Evolutionary conservation across 2,888 invertebrate genomes (phyloP).

Genomic region (Drosophila subsilvestris): DNA sequence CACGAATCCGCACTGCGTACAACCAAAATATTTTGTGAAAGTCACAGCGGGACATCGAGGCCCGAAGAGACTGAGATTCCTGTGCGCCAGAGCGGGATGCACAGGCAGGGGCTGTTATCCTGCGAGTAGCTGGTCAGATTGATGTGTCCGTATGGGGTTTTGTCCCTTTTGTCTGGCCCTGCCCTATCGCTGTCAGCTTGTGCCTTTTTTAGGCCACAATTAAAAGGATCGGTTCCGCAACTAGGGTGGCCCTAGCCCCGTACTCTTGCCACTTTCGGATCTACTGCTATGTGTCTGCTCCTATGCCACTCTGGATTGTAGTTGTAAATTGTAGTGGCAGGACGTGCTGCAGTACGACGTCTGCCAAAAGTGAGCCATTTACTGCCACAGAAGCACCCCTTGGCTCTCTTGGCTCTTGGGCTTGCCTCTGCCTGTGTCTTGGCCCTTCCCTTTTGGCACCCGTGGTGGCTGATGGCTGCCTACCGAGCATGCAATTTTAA

Average conservation of each 20-base stretch:
- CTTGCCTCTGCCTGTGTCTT: conserved; percentile 7
- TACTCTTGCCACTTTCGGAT: conserved; percentile 11
- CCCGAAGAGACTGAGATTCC: not conserved
- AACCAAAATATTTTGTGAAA: conserved; percentile 84
- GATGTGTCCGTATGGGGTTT: conserved; percentile 56
- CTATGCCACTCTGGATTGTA: conserved; percentile 34
- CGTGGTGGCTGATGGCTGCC: conserved; percentile 22
- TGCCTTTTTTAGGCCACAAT: conserved; percentile 80
- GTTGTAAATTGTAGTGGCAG: conserved; percentile 49
- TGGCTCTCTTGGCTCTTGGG: conserved; percentile 9
- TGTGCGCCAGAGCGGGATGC: conserved; percentile 3
- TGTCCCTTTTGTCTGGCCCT: conserved; percentile 24
- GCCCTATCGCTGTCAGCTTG: conserved; percentile 31
- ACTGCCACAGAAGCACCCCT: conserved; percentile 53
- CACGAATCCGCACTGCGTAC: conserved; percentile 77
- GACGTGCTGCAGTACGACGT: conserved; percentile 57
- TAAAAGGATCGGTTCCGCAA: conserved; percentile 82
- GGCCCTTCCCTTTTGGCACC: conserved; percentile 7
- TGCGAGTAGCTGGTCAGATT: conserved; percentile 52
- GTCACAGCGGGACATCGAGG: conserved; percentile 72
- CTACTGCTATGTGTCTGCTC: not conserved
- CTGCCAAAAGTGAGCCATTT: conserved; percentile 81
- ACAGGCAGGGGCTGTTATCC: conserved; percentile 44
- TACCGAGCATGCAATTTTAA: conserved; percentile 53
- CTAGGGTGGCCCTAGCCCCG: conserved; percentile 79